phyloP scores from a whole-genome alignment of 2,888 invertebrate species.

The Penaeus monodon region DNA sequence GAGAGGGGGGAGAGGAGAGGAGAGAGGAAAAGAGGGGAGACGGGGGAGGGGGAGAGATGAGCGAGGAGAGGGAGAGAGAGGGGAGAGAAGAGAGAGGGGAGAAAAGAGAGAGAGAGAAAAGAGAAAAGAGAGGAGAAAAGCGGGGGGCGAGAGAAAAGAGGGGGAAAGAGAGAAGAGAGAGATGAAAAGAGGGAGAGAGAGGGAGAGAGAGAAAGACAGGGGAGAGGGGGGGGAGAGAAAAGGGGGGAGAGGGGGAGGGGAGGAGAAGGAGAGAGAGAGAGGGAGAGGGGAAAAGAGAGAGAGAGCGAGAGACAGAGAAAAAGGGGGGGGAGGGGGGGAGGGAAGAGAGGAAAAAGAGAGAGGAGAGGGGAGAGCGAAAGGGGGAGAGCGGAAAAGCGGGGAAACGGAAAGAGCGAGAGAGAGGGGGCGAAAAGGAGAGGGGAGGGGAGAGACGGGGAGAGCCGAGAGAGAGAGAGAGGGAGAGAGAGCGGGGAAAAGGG shows the following conservation, averaged over 20 bases:
- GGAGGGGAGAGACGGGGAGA: no score
- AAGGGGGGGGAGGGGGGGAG: no score
- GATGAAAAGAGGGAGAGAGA: background rate
- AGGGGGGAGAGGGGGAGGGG: no score
- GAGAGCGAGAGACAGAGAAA: no score
- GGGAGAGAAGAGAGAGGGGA: background rate
- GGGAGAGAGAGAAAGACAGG: accelerated
- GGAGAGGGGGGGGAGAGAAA: accelerated
- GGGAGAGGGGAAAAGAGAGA: no score
- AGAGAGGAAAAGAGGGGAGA: no score
- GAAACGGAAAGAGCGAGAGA: no score
- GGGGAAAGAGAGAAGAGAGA: background rate
- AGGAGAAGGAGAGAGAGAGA: accelerated
- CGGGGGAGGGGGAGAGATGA: no score
- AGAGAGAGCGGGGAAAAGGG: background rate
- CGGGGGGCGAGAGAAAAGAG: background rate
- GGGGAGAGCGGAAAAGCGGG: no score
- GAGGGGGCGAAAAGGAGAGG: accelerated
- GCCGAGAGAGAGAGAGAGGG: accelerated
- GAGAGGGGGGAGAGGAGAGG: no score
- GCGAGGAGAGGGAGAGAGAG: background rate
- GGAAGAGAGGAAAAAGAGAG: accelerated
- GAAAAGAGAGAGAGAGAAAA: background rate
- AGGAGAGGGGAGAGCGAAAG: accelerated
- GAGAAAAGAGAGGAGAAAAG: no score